phyloP scores from a whole-genome alignment of 2,113 vertebrate species.

The Ramphastos sulfuratus region DNA sequence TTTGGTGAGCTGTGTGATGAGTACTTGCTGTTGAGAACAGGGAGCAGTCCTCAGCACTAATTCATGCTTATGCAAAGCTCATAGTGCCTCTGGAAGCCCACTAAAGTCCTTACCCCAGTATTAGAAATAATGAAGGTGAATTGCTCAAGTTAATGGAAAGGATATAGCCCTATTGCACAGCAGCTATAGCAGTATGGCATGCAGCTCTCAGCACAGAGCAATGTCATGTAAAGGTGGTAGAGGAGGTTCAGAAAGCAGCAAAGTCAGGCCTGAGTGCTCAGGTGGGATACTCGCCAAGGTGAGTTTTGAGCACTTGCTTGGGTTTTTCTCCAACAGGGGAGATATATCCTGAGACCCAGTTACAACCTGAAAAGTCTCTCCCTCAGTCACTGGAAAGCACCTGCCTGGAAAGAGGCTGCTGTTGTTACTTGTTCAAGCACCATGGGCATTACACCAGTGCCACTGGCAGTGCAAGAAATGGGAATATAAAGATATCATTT shows the following conservation, averaged over 20 bases:
- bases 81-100: background rate
- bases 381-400: background rate
- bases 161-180: background rate
- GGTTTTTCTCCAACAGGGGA: background rate
- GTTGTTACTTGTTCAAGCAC: background rate
- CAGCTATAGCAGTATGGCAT: rapidly evolving
- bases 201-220: rapidly evolving
- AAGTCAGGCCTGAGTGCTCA: background rate
- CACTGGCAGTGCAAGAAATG: background rate
- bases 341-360: background rate
- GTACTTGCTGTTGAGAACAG: background rate
- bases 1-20: rapidly evolving
- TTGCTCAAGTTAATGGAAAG: background rate
- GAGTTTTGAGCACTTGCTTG: background rate
- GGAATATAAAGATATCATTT: background rate
- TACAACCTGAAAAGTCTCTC: background rate
- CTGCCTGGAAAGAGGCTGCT: background rate
- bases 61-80: background rate
- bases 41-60: background rate
- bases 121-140: background rate
- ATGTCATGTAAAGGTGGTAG: rapidly evolving
- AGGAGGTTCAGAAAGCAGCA: background rate
- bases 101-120: background rate
- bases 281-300: background rate
- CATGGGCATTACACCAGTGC: rapidly evolving